phyloP scores from a whole-genome alignment of 2,888 invertebrate species.

The Drosophila dives region DNA sequence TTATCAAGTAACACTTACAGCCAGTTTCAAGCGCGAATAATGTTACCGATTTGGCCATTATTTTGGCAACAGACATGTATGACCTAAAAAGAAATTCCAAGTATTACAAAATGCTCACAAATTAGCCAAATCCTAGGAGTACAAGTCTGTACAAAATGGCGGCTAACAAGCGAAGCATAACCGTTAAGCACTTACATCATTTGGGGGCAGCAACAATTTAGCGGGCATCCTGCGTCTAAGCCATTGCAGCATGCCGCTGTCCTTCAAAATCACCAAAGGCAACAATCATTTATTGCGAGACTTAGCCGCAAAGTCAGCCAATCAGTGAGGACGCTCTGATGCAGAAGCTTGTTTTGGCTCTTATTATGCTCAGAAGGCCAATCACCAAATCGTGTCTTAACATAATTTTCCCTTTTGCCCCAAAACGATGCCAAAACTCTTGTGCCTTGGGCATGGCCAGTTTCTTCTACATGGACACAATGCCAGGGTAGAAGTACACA shows the following conservation, averaged over 20 bases:
- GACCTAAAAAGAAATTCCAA: slow-evolving; percentile 14
- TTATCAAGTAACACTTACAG: neutral
- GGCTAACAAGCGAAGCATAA: slow-evolving; percentile 41
- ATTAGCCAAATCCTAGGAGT: slow-evolving; percentile 68
- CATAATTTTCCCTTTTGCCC: slow-evolving; percentile 67
- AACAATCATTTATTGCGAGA: slow-evolving; percentile 75
- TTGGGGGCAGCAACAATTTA: slow-evolving; percentile 24
- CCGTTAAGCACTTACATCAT: slow-evolving; percentile 57
- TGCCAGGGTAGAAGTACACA: slow-evolving; percentile 63
- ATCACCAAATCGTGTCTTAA: slow-evolving; percentile 79
- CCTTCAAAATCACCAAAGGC: slow-evolving; percentile 70
- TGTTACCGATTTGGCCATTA: slow-evolving; percentile 34
- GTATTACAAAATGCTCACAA: slow-evolving; percentile 65
- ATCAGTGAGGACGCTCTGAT: slow-evolving; percentile 61
- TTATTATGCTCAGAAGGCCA: slow-evolving; percentile 62
- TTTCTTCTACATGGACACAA: slow-evolving; percentile 48
- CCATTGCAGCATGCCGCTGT: slow-evolving; percentile 53
- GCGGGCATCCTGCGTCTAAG: slow-evolving; percentile 21
- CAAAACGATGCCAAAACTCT: slow-evolving; percentile 3
- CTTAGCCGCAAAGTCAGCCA: slow-evolving; percentile 72
- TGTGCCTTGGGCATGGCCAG: slow-evolving; percentile 10
- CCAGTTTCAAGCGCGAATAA: neutral
- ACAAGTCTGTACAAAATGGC: slow-evolving; percentile 43
- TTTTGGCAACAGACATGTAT: slow-evolving; percentile 47
- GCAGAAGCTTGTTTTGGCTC: slow-evolving; percentile 11